phyloP scores from a whole-genome alignment of 2,888 invertebrate species.

The Atrina japonica region DNA sequence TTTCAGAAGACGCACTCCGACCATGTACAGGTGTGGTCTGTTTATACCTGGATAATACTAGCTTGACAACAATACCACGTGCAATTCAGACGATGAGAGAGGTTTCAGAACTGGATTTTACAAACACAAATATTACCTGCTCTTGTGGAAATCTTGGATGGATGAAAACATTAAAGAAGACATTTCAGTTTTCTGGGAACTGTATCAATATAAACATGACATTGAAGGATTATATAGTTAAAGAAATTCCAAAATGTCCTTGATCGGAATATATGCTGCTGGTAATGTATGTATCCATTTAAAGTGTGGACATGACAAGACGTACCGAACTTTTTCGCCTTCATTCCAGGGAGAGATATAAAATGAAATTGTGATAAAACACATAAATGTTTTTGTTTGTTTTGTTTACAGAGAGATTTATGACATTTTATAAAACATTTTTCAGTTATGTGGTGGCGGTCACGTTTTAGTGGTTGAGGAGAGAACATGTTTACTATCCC shows the following conservation, averaged over 20 bases:
- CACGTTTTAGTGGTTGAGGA: no score
- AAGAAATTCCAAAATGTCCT: conserved; percentile 32
- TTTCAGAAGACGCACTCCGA: conserved; percentile 32
- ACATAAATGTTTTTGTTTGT: no score
- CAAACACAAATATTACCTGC: conserved; percentile 14
- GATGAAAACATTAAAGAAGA: conserved; percentile 14
- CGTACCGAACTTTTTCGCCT: no score
- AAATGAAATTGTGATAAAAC: no score
- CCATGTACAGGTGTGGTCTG: not conserved
- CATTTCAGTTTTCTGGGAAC: conserved; percentile 15
- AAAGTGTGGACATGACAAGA: no score
- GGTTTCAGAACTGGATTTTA: conserved; percentile 19
- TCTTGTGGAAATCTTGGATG: conserved; percentile 27
- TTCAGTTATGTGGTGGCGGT: no score
- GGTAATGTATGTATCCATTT: no score
- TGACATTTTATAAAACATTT: no score
- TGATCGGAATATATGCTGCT: no score
- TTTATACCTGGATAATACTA: conserved; percentile 25
- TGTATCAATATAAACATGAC: conserved; percentile 21
- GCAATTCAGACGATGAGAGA: conserved; percentile 17
- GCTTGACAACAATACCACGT: conserved; percentile 28
- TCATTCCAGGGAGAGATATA: no score
- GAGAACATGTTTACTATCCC: no score
- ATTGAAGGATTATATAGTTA: conserved; percentile 8
- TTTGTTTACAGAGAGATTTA: no score